These are phyloP conservation scores for Lepus timidus DNA, from an alignment of 2,113 vertebrate genomes.

Conservation along the genomic window DNA sequence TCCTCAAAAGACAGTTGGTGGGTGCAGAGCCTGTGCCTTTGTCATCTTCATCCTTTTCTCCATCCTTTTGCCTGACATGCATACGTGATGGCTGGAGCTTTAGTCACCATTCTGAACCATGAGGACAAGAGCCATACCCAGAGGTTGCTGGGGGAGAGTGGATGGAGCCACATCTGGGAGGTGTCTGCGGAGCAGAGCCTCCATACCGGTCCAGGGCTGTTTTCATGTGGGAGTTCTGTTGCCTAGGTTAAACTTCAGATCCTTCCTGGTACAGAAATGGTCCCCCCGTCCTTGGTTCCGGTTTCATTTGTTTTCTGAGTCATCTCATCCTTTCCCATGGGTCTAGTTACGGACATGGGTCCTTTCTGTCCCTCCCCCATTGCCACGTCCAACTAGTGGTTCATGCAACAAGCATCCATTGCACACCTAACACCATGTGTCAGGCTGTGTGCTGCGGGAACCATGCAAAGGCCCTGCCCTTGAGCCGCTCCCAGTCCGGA, in stretches of 20 bases:
- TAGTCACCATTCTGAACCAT: not conserved
- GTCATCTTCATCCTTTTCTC: constrained; percentile 22
- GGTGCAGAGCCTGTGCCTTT: not conserved
- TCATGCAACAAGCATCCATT: constrained; percentile 11
- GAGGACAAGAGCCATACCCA: not conserved
- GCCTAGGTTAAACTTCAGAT: constrained; percentile 15
- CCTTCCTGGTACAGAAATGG: not conserved
- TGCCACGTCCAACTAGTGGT: not conserved
- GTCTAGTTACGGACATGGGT: not conserved
- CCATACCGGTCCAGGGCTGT: not conserved
- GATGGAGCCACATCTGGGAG: not conserved
- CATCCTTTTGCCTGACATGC: not conserved
- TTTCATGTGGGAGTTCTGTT: not conserved
- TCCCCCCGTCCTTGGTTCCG: not conserved
- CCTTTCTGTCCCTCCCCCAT: not conserved
- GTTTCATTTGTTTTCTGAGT: not conserved
- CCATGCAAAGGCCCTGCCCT: not conserved
- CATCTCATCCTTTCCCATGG: not conserved
- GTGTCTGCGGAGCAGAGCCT: not conserved
- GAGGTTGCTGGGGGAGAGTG: not conserved
- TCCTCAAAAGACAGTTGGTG: constrained; percentile 28
- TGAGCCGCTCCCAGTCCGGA: not conserved
- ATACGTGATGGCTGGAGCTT: not conserved
- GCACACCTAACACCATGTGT: not conserved
- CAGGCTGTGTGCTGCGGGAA: not conserved